These are phyloP conservation scores for Tenebrio molitor DNA, from an alignment of 1,140 invertebrate genomes.

Conservation along the genomic window DNA sequence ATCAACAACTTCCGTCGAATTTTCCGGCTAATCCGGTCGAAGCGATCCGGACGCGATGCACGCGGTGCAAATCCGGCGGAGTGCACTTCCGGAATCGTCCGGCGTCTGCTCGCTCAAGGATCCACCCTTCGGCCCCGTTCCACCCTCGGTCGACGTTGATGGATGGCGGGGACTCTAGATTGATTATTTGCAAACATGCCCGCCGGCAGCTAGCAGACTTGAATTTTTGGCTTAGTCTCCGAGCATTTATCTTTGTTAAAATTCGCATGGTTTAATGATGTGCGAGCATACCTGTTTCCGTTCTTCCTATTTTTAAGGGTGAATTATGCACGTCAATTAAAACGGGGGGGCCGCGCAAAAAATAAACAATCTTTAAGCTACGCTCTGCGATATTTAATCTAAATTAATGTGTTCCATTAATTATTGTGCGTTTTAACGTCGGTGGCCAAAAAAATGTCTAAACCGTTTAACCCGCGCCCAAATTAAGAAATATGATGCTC, in stretches of 20 bases:
- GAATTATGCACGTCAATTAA: conserved; percentile 25
- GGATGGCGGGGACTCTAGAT: conserved; percentile 19
- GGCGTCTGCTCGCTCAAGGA: no score
- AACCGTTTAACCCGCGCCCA: neutral
- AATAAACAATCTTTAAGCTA: conserved; percentile 4
- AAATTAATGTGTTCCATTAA: conserved; percentile 44
- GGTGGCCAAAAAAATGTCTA: neutral
- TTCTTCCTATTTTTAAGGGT: conserved; percentile 15
- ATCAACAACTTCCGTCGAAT: no score
- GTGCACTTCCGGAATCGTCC: no score
- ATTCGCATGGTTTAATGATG: conserved; percentile 35
- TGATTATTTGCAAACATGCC: conserved; percentile 40
- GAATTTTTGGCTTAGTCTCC: conserved; percentile 32
- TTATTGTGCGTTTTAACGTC: conserved; percentile 23
- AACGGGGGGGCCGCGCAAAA: neutral
- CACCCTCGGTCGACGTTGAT: conserved; percentile 21
- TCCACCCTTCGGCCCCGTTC: no score
- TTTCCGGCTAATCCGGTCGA: no score
- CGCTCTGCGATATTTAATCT: conserved; percentile 24
- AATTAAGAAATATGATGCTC: conserved; percentile 29
- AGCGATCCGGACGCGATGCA: no score
- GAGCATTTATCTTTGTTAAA: conserved; percentile 39
- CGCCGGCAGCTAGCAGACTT: conserved; percentile 19
- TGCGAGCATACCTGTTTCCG: conserved; percentile 34
- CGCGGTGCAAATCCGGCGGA: no score